Evolutionary conservation across 1,140 invertebrate species (phyloP), one percentile per base, ranked within the genome.

Genomic region (Drosophila kohkoa): DNA sequence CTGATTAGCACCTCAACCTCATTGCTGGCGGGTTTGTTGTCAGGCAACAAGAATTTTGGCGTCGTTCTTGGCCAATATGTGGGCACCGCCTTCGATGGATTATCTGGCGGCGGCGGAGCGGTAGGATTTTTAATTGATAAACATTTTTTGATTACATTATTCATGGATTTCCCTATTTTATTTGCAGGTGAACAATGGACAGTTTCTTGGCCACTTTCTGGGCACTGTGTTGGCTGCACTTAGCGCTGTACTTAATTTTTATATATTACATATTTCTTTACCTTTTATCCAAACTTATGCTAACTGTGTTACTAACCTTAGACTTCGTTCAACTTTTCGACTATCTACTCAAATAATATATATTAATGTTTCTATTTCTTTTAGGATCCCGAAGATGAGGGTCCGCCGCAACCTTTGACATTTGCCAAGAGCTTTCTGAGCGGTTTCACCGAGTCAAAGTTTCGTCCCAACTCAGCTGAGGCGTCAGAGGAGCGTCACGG

Each of bases 31-130:
- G 92, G 92, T 5, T 79, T 93, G 10, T 75, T 93, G 38, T 80
- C 79, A 4, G 93, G 93, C 15, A 91, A 93, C 75, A 92, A 93
- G 69, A 93, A 94, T 82, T 93, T 94, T 49, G 94, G 93, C 7
- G 85, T 91, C 0, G 93, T 94, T 28, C 65, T 93, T 38, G 94
- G 93, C 49, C 87, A 88, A 15, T 92, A 94, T 57, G 63, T 93
- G 65, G 93, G 93, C 32, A 94, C 93, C 1, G 80, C 93, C 3
- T 83, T 94, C 32, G 92, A 93, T 75, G 94, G 93, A 5, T 75
- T 94, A 2, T 94, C 94, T 0, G 93, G 93, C 16, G 93, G 93
- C 5, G 93, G 93, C 43, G 94, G 93, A 75, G 93, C 93, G 68
- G 94, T 94, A 92, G n/a, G 79, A 63, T 15, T 4, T n/a, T 49